Evolutionary conservation across 2,888 invertebrate species (phyloP).

Genomic region (Cordylochernes scorpioides): DNA sequence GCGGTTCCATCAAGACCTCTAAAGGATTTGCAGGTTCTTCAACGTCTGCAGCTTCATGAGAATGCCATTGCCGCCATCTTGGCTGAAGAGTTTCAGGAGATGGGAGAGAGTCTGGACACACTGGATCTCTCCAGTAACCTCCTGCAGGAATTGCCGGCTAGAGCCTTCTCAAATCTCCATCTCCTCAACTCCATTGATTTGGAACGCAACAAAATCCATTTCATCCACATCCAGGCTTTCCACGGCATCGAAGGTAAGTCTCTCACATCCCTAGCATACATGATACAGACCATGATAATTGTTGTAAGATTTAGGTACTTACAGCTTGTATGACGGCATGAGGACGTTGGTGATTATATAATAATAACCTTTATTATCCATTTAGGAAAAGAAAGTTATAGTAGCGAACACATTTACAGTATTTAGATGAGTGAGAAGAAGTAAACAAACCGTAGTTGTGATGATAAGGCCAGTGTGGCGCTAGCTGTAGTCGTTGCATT

Average conservation of each 20-base stretch:
- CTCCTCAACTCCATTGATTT: slow-evolving; percentile 59
- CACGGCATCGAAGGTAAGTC: slow-evolving; percentile 30
- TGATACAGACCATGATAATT: too few species aligned
- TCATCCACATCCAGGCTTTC: slow-evolving; percentile 55
- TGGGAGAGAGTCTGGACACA: slow-evolving; percentile 39
- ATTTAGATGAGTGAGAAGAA: too few species aligned
- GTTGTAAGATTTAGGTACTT: too few species aligned
- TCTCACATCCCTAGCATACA: too few species aligned
- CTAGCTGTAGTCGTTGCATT: too few species aligned
- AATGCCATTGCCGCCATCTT: slow-evolving; percentile 12
- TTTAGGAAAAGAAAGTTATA: too few species aligned
- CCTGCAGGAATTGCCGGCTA: slow-evolving; percentile 30
- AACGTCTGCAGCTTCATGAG: slow-evolving; percentile 14
- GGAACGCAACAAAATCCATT: slow-evolving; percentile 52
- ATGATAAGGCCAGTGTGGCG: too few species aligned
- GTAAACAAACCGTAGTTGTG: too few species aligned
- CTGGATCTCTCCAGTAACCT: slow-evolving; percentile 61
- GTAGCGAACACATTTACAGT: too few species aligned
- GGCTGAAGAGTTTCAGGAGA: slow-evolving; percentile 8
- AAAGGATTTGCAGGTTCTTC: slow-evolving; percentile 7
- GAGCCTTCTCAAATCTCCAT: slow-evolving; percentile 47
- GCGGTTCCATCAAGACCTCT: slow-evolving; percentile 31
- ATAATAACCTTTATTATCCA: too few species aligned
- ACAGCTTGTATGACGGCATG: too few species aligned
- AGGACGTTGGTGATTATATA: too few species aligned